A percentile compares a stretch with the other conserved stretches of the same genome.
These are phyloP conservation scores for Cerastis rubricosa DNA, from an alignment of 2,888 invertebrate genomes.

Conservation along the genomic window DNA sequence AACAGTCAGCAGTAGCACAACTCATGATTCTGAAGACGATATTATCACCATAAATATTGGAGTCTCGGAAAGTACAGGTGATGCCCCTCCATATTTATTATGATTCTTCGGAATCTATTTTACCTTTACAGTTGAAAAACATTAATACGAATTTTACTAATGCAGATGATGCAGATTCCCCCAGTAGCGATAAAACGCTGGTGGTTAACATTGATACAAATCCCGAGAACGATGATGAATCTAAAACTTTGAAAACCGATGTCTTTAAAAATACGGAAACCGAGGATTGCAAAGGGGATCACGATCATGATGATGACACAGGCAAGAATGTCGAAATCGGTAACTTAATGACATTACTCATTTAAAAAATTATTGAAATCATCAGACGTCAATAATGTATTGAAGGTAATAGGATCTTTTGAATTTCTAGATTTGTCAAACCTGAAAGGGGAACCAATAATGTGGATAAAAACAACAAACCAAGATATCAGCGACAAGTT, in stretches of 20 bases:
- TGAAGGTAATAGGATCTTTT: not conserved
- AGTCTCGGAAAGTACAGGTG: constrained; percentile 57
- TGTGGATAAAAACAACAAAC: constrained; percentile 51
- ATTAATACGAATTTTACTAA: constrained; percentile 24
- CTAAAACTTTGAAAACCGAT: not conserved
- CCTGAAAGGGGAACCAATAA: constrained; percentile 29
- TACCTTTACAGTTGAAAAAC: constrained; percentile 1
- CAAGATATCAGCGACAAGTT: constrained; percentile 48
- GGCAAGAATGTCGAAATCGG: constrained; percentile 51
- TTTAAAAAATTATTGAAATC: not conserved
- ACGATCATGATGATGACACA: not conserved
- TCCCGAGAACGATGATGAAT: constrained; percentile 9
- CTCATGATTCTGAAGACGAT: constrained; percentile 48
- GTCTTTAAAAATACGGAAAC: not conserved
- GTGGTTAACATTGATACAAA: constrained; percentile 37
- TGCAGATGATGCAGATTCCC: constrained; percentile 48
- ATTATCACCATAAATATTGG: constrained; percentile 51
- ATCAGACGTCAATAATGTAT: not conserved
- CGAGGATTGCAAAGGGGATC: constrained; percentile 4
- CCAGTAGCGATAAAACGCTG: constrained; percentile 14
- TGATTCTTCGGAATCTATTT: constrained; percentile 37
- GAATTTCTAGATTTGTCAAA: constrained; percentile 51
- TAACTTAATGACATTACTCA: not conserved
- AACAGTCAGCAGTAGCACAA: constrained; percentile 35
- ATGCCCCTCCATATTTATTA: constrained; percentile 48